Percentiles rank a stretch among this genome's conserved stretches.
Conservation (phyloP, 1,140 invertebrate species). For the Papilio polyxenes region DNA sequence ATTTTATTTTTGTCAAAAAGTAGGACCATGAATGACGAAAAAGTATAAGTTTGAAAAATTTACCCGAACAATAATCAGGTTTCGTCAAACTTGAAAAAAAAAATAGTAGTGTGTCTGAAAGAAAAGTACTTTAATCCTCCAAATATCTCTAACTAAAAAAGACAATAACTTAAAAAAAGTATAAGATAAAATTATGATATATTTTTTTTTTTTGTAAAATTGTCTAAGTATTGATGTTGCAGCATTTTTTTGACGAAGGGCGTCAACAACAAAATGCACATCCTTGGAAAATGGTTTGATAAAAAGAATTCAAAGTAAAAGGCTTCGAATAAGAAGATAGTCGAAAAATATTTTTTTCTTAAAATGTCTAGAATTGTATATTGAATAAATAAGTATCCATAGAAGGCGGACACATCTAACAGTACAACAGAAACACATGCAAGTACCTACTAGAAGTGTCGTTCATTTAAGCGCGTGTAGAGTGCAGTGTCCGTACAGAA, state of each 20-base stretch:
- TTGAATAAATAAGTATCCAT: neutral
- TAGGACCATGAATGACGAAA: neutral
- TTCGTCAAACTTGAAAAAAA: neutral
- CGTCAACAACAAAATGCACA: neutral
- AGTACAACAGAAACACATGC: constrained; percentile 6
- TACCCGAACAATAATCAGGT: neutral
- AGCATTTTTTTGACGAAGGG: neutral
- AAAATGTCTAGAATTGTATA: constrained; percentile 18
- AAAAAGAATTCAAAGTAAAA: neutral
- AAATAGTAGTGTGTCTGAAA: neutral
- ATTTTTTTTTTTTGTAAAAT: neutral
- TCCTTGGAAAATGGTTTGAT: neutral
- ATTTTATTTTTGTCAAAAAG: neutral
- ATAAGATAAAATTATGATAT: neutral
- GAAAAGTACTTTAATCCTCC: neutral
- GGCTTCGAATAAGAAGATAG: constrained; percentile 16
- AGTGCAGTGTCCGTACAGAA: constrained; percentile 59
- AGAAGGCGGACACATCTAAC: neutral
- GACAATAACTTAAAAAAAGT: neutral
- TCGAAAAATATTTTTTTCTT: constrained; percentile 4
- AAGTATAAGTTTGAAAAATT: neutral
- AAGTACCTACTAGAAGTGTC: neutral
- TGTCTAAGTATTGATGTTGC: neutral
- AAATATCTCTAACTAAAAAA: neutral
- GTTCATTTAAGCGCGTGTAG: constrained; percentile 48